Evolutionary conservation across 2,888 invertebrate species (phyloP), one percentile per base, ranked within the genome.

Genomic region (Lottia gigantea): DNA sequence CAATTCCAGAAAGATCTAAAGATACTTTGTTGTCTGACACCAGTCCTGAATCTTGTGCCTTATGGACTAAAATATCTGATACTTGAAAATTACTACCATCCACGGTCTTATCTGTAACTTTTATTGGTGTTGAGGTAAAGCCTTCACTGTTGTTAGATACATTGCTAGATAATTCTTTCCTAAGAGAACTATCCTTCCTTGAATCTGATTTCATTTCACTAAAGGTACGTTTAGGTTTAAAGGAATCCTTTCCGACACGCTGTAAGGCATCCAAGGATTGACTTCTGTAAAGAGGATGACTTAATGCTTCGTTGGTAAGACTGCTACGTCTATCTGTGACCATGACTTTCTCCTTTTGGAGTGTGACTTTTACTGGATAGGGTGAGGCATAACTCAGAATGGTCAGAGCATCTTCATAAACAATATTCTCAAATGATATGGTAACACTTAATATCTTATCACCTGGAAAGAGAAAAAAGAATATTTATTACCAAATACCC

Each of bases 301-400:
- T 91, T 46, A 94, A 92, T 91, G 91, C 78, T 55, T 76, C 70
- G n/a, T 72, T 70, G 40, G 74, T 69, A 89, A 77, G 90, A 90
- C 81, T 75, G n/a, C 74, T 64, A 40, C 77, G 62, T 67, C 79
- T 67, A 47, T 80, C 75, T 73, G 75, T 78, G 12, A 76, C 68
- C 1, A 76, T 72, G 15, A 75, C 88, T 6, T 89, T 87, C 47
- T 91, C 91, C 77, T 91, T 91, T 83, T 93, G 92, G 46, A 95
- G 92, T 84, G 94, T 94, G 73, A 96, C 90, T 76, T 93, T 92
- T 19, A 87, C 86, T 6, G 88, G 87, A 85, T 96, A 96, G 0
- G 96, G 96, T 55, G 95, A 95, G 8, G 96, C 96, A 77, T 96
- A 95, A 75, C 95, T 95, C 62, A 97, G 90, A 75, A 97, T 95